A percentile compares a stretch with the other conserved stretches of the same genome.
phyloP scores from a whole-genome alignment of 2,888 invertebrate species.

The Stenodera caucasica region DNA sequence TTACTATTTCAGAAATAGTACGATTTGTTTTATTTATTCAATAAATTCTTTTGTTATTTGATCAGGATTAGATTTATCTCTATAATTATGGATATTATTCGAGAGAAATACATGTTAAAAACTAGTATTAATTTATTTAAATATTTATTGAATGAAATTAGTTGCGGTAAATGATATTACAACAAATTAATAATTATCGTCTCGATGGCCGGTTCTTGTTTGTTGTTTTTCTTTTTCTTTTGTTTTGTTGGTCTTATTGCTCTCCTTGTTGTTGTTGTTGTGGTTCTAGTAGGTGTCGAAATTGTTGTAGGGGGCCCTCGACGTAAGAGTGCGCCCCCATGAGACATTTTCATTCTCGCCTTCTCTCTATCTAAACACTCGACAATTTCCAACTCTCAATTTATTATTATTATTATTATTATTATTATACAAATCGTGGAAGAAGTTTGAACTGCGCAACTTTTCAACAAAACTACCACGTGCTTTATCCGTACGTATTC shows the following conservation, averaged over 20 bases:
- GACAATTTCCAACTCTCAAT: not conserved
- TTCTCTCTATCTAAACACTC: not conserved
- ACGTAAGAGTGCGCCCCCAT: slow-evolving; percentile 8
- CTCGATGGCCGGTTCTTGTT: not conserved
- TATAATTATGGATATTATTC: not conserved
- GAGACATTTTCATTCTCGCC: not conserved
- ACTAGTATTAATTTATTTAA: not conserved
- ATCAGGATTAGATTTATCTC: not conserved
- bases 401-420: not conserved
- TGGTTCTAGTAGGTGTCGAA: not conserved
- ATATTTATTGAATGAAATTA: slow-evolving; percentile 1
- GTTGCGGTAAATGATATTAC: not conserved
- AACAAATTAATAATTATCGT: slow-evolving; percentile 22
- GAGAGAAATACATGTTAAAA: not conserved
- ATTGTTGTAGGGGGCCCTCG: not conserved
- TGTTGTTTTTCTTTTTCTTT: not conserved
- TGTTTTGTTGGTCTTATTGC: not conserved
- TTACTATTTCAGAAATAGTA: not conserved
- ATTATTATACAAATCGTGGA: too few relatives aligned
- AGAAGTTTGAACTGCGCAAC: slow-evolving; percentile 16
- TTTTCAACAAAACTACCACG: slow-evolving; percentile 13
- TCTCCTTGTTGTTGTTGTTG: not conserved
- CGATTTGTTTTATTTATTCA: not conserved
- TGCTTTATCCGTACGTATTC: slow-evolving; percentile 13
- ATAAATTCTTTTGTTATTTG: slow-evolving; percentile 2